Evolutionary conservation across 2,113 vertebrate species (phyloP).

Genomic region (Ellobius talpinus): DNA sequence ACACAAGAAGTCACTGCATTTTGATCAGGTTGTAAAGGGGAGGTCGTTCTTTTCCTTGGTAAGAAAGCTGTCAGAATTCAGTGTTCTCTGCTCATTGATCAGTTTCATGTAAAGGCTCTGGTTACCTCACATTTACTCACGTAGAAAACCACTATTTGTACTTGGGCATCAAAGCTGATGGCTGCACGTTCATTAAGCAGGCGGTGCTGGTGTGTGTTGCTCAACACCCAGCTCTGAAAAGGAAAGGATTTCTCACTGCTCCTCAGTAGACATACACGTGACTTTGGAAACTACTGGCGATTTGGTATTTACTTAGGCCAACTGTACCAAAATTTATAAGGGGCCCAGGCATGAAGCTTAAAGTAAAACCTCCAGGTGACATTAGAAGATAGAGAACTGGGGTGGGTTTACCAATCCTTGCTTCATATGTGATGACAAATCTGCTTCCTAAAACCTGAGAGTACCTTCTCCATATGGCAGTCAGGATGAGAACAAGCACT

Average conservation of each 20-base stretch:
- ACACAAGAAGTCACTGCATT: background rate
- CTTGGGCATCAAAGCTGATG: background rate
- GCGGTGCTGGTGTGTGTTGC: background rate
- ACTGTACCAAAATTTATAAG: background rate
- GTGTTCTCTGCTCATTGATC: background rate
- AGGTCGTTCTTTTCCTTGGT: background rate
- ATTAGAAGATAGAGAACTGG: background rate
- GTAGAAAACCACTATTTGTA: background rate
- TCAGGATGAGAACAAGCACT: background rate
- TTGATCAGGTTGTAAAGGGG: background rate
- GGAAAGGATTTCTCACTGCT: background rate
- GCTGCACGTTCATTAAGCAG: background rate
- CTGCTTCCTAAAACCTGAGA: background rate
- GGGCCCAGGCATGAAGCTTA: background rate
- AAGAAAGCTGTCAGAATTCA: constrained; percentile 12
- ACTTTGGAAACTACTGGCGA: constrained; percentile 20
- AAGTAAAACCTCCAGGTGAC: background rate
- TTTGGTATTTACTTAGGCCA: background rate
- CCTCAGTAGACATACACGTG: background rate
- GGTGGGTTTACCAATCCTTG: background rate
- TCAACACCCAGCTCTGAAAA: background rate
- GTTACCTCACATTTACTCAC: background rate
- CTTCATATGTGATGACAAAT: background rate
- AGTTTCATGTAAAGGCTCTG: background rate
- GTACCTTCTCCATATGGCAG: background rate